Percentiles rank a stretch among this genome's conserved stretches.
These are phyloP conservation scores for Erynnis tages DNA, from an alignment of 2,888 invertebrate genomes.

Conservation along the genomic window DNA sequence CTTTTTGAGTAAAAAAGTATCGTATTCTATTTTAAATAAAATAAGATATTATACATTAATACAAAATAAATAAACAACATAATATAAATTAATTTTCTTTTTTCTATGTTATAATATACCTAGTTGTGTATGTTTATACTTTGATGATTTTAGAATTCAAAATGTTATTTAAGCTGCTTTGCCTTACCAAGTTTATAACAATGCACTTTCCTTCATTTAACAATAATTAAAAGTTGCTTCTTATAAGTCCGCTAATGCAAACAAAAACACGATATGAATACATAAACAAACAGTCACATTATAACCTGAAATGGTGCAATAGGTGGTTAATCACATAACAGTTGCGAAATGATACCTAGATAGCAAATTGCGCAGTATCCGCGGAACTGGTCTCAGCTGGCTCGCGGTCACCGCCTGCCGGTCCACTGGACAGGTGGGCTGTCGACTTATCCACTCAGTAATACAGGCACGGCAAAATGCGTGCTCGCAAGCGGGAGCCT, in stretches of 20 bases:
- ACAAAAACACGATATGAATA: constrained; percentile 18
- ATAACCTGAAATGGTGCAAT: constrained; percentile 29
- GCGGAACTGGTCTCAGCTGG: constrained; percentile 94
- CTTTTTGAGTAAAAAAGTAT: no score
- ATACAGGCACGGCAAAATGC: constrained; percentile 97
- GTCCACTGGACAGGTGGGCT: constrained; percentile 97
- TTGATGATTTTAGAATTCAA: no score
- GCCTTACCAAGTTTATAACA: no score
- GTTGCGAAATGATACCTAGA: constrained; percentile 80
- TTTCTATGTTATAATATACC: no score
- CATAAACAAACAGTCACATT: constrained; percentile 19
- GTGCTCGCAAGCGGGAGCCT: constrained; percentile 98
- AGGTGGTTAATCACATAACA: constrained; percentile 29
- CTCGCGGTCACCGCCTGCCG: constrained; percentile 93
- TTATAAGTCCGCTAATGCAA: not conserved
- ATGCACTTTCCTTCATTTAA: not conserved
- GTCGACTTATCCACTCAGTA: constrained; percentile 96
- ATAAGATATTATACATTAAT: no score
- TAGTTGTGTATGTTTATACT: no score
- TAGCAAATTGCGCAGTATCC: constrained; percentile 95
- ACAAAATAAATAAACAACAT: no score
- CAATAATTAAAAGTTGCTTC: not conserved
- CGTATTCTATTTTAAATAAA: no score
- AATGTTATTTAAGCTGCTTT: no score
- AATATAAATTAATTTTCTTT: no score